These are phyloP conservation scores for Drosophila engyochracea DNA, from an alignment of 2,888 invertebrate species.

Conservation along the genomic window DNA sequence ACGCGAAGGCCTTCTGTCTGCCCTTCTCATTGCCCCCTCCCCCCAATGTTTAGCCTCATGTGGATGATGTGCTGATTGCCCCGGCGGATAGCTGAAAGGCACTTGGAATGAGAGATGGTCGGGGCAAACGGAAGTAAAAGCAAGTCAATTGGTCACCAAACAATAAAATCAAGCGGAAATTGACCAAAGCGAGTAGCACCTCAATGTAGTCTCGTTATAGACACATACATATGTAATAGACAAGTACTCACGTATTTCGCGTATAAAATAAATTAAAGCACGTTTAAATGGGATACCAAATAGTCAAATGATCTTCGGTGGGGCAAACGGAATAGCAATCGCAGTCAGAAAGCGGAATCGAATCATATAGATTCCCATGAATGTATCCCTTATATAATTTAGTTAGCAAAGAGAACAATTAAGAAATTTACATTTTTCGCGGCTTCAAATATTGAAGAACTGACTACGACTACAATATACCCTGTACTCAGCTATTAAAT, in stretches of 20 bases:
- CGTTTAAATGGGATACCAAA: constrained; percentile 52
- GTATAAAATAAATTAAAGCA: constrained; percentile 62
- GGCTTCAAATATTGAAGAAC: background rate
- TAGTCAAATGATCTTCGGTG: constrained; percentile 13
- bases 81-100: constrained; percentile 15
- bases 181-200: constrained; percentile 29
- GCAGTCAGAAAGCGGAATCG: constrained; percentile 12
- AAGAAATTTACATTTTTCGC: background rate
- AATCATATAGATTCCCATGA: background rate
- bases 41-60: constrained; percentile 6
- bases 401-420: background rate
- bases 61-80: constrained; percentile 73
- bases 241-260: background rate
- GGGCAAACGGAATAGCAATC: constrained; percentile 18
- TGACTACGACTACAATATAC: background rate
- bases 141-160: constrained; percentile 73
- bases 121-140: constrained; percentile 4
- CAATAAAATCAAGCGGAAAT: constrained; percentile 69
- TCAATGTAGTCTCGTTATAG: constrained; percentile 4
- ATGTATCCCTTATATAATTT: background rate
- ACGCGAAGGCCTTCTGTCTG: constrained; percentile 33
- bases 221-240: background rate
- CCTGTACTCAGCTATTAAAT: background rate
- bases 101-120: background rate
- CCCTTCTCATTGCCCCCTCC: background rate